A percentile compares a stretch with the other conserved stretches of the same genome.
phyloP scores from a whole-genome alignment of 2,797 vertebrate genomes.

The Oreortyx pictus region DNA sequence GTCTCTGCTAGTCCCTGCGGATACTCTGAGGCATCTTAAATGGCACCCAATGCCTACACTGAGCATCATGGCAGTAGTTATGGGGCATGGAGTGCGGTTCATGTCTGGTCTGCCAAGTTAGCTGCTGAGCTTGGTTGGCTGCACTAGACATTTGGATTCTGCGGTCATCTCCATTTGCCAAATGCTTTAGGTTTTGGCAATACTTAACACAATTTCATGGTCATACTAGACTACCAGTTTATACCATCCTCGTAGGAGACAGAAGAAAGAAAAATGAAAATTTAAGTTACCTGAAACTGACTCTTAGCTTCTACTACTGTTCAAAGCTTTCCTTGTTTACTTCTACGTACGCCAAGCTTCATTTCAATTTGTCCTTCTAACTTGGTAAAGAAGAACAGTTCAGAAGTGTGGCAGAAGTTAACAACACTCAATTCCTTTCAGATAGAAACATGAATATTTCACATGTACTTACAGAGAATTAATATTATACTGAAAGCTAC shows the following conservation, averaged over 20 bases:
- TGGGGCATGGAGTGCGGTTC: neutral
- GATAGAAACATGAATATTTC: neutral
- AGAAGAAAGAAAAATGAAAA: neutral
- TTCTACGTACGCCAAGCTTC: neutral
- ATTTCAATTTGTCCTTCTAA: neutral
- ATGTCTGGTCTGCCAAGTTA: neutral
- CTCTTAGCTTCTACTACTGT: neutral
- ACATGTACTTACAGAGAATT: neutral
- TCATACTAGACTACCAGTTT: neutral
- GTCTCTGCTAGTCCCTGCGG: neutral
- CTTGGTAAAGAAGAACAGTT: neutral
- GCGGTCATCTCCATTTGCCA: neutral
- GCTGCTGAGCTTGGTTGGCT: neutral
- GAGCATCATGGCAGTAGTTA: neutral
- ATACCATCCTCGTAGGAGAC: neutral
- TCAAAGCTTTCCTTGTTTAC: neutral
- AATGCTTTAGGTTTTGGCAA: neutral
- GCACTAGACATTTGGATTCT: neutral
- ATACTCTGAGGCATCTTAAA: neutral
- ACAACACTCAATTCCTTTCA: neutral
- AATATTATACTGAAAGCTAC: neutral
- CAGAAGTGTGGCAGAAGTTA: neutral
- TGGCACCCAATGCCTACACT: neutral
- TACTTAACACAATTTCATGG: neutral
- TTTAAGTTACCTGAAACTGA: neutral